Percentiles rank a stretch among this genome's conserved stretches.
Evolutionary conservation across 2,113 vertebrate species (phyloP).

Genomic region (Ammodramus savannarum): DNA sequence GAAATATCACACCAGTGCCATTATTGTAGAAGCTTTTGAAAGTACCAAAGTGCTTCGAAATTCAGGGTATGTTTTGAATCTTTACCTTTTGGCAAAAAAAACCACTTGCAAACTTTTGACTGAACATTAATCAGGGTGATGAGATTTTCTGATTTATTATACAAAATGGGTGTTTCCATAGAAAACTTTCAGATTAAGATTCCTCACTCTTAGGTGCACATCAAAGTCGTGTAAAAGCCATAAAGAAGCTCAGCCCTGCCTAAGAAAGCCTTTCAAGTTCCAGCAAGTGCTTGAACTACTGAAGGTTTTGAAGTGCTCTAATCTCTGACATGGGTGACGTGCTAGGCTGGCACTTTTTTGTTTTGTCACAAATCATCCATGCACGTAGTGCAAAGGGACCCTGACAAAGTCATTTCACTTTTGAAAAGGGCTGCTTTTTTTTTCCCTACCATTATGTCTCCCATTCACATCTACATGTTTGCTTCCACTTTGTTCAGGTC

Average conservation of each 20-base stretch:
- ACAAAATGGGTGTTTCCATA: neutral
- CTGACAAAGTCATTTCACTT: slow-evolving; percentile 63
- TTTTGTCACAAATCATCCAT: slow-evolving; percentile 64
- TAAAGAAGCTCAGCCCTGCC: slow-evolving; percentile 34
- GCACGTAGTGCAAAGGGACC: slow-evolving; percentile 43
- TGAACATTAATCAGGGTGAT: neutral
- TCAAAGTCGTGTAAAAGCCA: slow-evolving; percentile 45
- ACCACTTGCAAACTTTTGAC: neutral
- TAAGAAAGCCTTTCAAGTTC: slow-evolving; percentile 63
- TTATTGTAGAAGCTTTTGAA: neutral
- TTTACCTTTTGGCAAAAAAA: neutral
- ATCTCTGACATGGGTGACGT: slow-evolving; percentile 61
- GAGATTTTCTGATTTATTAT: slow-evolving; percentile 3
- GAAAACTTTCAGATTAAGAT: slow-evolving; percentile 41
- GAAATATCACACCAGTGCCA: neutral
- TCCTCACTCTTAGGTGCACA: slow-evolving; percentile 55
- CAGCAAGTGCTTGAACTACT: slow-evolving; percentile 51
- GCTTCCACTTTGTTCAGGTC: slow-evolving; percentile 52
- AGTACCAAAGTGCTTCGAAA: neutral
- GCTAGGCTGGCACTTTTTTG: slow-evolving; percentile 59
- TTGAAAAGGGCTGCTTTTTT: slow-evolving; percentile 39
- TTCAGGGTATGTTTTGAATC: neutral
- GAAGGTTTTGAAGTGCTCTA: slow-evolving; percentile 61
- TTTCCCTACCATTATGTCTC: slow-evolving; percentile 11
- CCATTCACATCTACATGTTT: slow-evolving; percentile 57